Percentiles rank a stretch among this genome's conserved stretches.
Conservation (phyloP, 2,797 vertebrate genomes). For the Urocyon cinereoargenteus region DNA sequence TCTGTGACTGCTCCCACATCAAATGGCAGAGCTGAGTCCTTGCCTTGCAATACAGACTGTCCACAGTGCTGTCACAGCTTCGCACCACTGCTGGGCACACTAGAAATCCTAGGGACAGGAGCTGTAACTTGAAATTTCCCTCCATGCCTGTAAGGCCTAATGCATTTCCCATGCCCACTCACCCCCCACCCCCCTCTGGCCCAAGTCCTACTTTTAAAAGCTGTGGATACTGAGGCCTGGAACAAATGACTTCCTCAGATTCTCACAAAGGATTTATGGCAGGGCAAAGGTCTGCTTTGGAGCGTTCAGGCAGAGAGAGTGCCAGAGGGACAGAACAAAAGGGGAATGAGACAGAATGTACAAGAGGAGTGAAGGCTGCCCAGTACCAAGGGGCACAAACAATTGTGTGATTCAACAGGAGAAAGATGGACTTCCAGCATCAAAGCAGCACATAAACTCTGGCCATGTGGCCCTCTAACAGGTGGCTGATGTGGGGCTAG, state of each 20-base stretch:
- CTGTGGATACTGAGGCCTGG: not conserved
- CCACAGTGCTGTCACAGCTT: rapidly evolving
- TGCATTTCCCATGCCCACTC: not conserved
- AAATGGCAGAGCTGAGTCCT: rapidly evolving
- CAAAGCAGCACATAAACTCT: rapidly evolving
- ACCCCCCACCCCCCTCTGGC: not conserved
- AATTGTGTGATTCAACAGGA: not conserved
- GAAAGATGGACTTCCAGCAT: not conserved
- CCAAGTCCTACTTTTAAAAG: not conserved
- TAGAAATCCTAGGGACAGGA: rapidly evolving
- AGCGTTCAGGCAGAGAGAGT: not conserved
- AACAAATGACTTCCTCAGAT: not conserved
- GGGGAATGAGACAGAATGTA: not conserved
- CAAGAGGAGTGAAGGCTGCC: not conserved
- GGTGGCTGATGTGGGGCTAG: not conserved
- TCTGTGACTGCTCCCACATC: rapidly evolving
- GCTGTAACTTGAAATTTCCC: not conserved
- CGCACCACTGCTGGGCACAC: rapidly evolving
- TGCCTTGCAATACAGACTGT: rapidly evolving
- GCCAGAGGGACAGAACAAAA: not conserved
- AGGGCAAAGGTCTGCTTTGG: not conserved
- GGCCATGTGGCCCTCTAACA: not conserved
- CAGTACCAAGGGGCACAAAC: not conserved
- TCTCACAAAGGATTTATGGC: not conserved
- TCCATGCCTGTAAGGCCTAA: not conserved